These are phyloP conservation scores for Diploscapter pachys DNA, from an alignment of 1,140 invertebrate genomes.

Conservation along the genomic window DNA sequence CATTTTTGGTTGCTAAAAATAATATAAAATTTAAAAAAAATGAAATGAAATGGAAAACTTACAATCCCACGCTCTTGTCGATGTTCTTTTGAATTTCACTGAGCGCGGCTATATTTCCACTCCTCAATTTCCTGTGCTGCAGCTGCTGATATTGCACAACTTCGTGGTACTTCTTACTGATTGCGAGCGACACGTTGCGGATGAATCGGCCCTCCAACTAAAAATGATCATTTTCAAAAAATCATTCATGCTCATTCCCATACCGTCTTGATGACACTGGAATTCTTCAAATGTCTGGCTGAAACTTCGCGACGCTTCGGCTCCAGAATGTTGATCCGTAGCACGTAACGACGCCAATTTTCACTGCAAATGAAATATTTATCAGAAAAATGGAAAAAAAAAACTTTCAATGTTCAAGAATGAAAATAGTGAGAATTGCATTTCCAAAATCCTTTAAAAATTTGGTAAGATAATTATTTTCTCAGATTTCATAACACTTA, in stretches of 20 bases:
- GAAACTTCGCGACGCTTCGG: constrained; percentile 39
- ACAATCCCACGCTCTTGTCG: no score
- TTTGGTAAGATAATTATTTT: not conserved
- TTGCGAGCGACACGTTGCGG: constrained; percentile 47
- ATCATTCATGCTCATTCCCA: not conserved
- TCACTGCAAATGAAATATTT: constrained; percentile 39
- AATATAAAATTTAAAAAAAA: no score
- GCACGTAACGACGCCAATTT: constrained; percentile 39
- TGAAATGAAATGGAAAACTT: no score
- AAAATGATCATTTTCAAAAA: not conserved
- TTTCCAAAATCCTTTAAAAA: no score
- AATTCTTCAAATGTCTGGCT: constrained; percentile 43
- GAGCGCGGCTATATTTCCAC: constrained; percentile 32
- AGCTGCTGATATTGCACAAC: constrained; percentile 35
- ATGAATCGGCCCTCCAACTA: constrained; percentile 63
- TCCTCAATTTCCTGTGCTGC: constrained; percentile 36
- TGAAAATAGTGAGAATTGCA: no score
- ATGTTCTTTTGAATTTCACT: constrained; percentile 4
- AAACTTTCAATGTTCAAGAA: no score
- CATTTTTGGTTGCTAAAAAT: constrained; percentile 1
- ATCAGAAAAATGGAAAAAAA: no score
- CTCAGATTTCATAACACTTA: not conserved
- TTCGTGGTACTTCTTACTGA: constrained; percentile 52
- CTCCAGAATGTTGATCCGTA: constrained; percentile 44
- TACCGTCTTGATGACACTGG: constrained; percentile 35